Percentiles rank a stretch among this genome's conserved stretches.
Evolutionary conservation across 1,140 invertebrate genomes (phyloP).

Genomic region (Formica selysi): DNA sequence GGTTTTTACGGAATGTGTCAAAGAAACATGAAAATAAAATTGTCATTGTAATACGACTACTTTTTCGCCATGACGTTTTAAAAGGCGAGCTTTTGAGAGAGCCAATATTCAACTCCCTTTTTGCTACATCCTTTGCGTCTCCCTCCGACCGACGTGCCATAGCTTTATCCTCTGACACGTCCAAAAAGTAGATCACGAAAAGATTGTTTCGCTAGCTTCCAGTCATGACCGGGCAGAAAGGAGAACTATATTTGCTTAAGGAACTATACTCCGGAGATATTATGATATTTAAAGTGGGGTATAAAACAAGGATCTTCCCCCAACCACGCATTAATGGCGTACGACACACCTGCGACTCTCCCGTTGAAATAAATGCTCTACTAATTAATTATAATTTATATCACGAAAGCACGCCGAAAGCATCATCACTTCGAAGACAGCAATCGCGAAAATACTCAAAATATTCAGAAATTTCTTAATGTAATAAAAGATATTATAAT

Average conservation of each 20-base stretch:
- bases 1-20: background rate
- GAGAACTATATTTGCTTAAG: slow-evolving; percentile 20
- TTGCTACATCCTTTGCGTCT: too few species aligned
- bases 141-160: background rate
- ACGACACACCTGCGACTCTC: slow-evolving; percentile 27
- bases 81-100: background rate
- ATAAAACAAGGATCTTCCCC: slow-evolving; percentile 11
- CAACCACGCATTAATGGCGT: slow-evolving; percentile 24
- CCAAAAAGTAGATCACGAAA: slow-evolving; percentile 39
- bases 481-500: background rate
- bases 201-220: slow-evolving; percentile 13
- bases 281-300: slow-evolving; percentile 44
- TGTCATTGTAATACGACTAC: background rate
- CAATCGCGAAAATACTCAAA: background rate
- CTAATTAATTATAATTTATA: slow-evolving; percentile 21
- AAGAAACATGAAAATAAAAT: slow-evolving; percentile 24
- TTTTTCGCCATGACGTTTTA: slow-evolving; percentile 6
- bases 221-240: slow-evolving; percentile 18
- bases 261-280: slow-evolving; percentile 9
- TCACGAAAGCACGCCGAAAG: background rate
- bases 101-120: slow-evolving; percentile 19
- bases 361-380: background rate
- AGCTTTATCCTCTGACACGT: slow-evolving; percentile 34
- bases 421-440: background rate
- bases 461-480: background rate